A percentile compares a stretch with the other conserved stretches of the same genome.
Evolutionary conservation across 2,888 invertebrate genomes (phyloP).

Genomic region (Catonia carolina): DNA sequence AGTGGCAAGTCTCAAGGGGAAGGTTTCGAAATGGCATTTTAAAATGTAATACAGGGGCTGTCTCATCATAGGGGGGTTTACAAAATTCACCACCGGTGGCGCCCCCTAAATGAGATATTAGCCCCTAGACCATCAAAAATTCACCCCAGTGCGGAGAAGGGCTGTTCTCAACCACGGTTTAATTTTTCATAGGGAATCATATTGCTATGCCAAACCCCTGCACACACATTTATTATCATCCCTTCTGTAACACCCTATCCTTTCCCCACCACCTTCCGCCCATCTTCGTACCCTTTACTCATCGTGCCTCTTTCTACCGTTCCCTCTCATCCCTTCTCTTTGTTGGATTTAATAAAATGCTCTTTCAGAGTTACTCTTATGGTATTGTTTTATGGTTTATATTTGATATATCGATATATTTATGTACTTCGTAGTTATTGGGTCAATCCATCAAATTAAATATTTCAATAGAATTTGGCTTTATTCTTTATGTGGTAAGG

Average conservation of each 20-base stretch:
- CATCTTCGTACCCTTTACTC: background rate
- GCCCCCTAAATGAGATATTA: conserved; percentile 26
- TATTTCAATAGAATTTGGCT: too few relatives aligned
- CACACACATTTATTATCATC: conserved; percentile 13
- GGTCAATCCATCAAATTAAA: too few relatives aligned
- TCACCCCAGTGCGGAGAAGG: conserved; percentile 1
- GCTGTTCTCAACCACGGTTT: conserved; percentile 8
- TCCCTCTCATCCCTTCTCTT: too few relatives aligned
- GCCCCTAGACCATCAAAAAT: conserved; percentile 16
- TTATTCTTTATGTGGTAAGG: too few relatives aligned
- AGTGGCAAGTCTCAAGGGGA: conserved; percentile 13
- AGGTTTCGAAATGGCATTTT: conserved; percentile 25
- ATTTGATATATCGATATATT: too few relatives aligned
- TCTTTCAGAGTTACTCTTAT: background rate
- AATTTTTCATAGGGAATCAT: conserved; percentile 19
- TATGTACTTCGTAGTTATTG: too few relatives aligned
- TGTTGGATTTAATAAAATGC: conserved; percentile 8
- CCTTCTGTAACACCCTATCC: conserved; percentile 2
- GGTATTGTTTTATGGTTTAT: too few relatives aligned
- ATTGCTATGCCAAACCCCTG: conserved; percentile 13
- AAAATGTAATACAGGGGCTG: conserved; percentile 26
- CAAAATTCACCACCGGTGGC: conserved; percentile 22
- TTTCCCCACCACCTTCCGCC: background rate
- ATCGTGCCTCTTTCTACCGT: too few relatives aligned
- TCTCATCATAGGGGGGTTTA: conserved; percentile 13